A percentile compares a stretch with the other conserved stretches of the same genome.
These are phyloP conservation scores for Pectinophora gossypiella DNA, from an alignment of 1,140 invertebrate species.

Conservation along the genomic window DNA sequence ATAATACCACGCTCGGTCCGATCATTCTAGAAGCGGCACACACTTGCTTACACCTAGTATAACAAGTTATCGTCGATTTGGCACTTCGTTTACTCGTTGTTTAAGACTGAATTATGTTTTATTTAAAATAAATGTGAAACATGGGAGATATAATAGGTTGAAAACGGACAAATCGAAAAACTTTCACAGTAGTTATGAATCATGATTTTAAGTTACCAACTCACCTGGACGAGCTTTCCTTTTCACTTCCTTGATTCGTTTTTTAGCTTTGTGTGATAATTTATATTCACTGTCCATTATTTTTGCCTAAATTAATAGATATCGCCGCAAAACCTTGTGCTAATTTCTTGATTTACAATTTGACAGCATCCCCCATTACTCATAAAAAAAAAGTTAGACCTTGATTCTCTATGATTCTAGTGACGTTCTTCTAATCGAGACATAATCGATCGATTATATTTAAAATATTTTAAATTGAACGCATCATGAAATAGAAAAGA, in stretches of 20 bases:
- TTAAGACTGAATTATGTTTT: too few species aligned
- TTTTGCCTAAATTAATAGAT: neutral
- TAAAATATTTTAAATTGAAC: neutral
- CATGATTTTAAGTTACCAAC: constrained; percentile 7
- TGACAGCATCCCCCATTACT: neutral
- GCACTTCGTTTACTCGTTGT: too few species aligned
- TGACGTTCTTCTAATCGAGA: neutral
- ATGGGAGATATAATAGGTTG: too few species aligned
- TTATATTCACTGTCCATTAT: constrained; percentile 76
- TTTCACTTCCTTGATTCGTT: constrained; percentile 92
- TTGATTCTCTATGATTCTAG: neutral
- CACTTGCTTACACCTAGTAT: too few species aligned
- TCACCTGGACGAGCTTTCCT: constrained; percentile 91
- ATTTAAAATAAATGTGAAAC: too few species aligned
- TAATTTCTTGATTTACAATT: neutral
- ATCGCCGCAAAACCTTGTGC: neutral
- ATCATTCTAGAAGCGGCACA: too few species aligned
- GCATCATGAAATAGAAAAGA: neutral
- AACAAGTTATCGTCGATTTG: too few species aligned
- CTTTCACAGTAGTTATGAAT: too few species aligned
- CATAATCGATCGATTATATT: constrained; percentile 18
- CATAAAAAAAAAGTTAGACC: neutral
- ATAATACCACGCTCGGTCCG: too few species aligned
- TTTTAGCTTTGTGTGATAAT: constrained; percentile 85
- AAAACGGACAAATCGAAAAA: too few species aligned